These are phyloP conservation scores for Aphelinus certus DNA, from an alignment of 1,140 invertebrate species.

Conservation along the genomic window DNA sequence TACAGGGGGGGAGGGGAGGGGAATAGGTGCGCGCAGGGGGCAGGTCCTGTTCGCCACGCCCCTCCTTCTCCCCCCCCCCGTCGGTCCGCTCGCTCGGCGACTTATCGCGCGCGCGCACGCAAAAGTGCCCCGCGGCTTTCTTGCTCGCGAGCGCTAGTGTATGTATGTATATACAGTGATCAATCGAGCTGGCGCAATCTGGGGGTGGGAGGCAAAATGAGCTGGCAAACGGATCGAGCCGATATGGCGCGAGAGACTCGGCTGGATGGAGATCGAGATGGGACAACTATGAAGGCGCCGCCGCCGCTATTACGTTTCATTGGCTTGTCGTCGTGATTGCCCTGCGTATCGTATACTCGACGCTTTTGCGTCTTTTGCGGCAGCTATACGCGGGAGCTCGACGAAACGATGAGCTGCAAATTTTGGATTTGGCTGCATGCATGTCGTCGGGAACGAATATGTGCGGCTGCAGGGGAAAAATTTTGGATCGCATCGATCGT, in stretches of 20 bases:
- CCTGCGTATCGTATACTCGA: no score
- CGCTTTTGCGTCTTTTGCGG: no score
- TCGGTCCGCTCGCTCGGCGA: conserved; percentile 43
- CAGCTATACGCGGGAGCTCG: no score
- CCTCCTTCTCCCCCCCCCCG: conserved; percentile 46
- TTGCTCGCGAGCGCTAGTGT: background rate
- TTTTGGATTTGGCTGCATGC: no score
- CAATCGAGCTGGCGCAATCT: background rate
- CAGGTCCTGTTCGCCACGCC: conserved; percentile 53
- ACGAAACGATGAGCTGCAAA: no score
- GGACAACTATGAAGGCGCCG: background rate
- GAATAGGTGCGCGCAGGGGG: background rate
- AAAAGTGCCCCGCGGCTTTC: background rate
- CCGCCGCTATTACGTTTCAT: no score
- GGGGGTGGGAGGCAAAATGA: background rate
- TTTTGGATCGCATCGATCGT: no score
- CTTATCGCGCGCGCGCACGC: conserved; percentile 57
- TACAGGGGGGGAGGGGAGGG: background rate
- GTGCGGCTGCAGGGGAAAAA: no score
- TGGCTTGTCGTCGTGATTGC: no score
- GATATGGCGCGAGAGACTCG: background rate
- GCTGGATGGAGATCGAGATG: background rate
- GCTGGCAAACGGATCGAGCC: background rate
- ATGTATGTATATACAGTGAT: background rate
- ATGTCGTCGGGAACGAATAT: no score